phyloP scores from a whole-genome alignment of 2,888 invertebrate species.

The Cyclophora albipunctata region DNA sequence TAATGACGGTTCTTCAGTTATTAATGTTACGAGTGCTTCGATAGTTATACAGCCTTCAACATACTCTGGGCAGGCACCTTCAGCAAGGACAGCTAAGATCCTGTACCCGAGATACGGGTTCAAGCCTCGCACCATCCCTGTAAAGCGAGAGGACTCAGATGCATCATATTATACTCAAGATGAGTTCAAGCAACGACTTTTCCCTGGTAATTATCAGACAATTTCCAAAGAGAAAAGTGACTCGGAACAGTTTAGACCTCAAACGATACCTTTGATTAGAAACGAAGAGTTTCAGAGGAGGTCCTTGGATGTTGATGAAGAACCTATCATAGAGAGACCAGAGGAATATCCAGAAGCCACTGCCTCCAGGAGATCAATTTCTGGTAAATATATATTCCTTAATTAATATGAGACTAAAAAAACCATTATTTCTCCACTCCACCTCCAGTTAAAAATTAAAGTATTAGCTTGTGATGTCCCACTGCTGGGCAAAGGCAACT shows the following conservation, averaged over 20 bases:
- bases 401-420: not conserved
- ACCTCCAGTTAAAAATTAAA: not conserved
- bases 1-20: slow-evolving; percentile 47
- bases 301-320: slow-evolving; percentile 44
- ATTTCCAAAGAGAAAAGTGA: slow-evolving; percentile 67
- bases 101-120: slow-evolving; percentile 45
- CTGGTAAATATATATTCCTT: slow-evolving; percentile 42
- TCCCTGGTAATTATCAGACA: slow-evolving; percentile 67
- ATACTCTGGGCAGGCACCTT: slow-evolving; percentile 25
- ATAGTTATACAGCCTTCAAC: slow-evolving; percentile 49
- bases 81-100: slow-evolving; percentile 28
- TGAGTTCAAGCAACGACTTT: slow-evolving; percentile 55
- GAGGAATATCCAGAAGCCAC: slow-evolving; percentile 41
- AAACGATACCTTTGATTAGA: slow-evolving; percentile 56
- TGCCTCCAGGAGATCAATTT: slow-evolving; percentile 59
- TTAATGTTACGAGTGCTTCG: slow-evolving; percentile 57
- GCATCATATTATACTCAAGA: slow-evolving; percentile 44
- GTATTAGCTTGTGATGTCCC: too few species aligned
- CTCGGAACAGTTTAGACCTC: slow-evolving; percentile 41
- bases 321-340: slow-evolving; percentile 50
- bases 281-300: slow-evolving; percentile 47
- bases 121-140: slow-evolving; percentile 53
- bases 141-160: slow-evolving; percentile 38
- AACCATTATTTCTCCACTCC: not conserved
- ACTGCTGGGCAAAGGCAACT: too few species aligned